Evolutionary conservation across 30 jellyfish, hydroid and myxozoan species (phyloP).

Genomic region (Sanderia malayensis): DNA sequence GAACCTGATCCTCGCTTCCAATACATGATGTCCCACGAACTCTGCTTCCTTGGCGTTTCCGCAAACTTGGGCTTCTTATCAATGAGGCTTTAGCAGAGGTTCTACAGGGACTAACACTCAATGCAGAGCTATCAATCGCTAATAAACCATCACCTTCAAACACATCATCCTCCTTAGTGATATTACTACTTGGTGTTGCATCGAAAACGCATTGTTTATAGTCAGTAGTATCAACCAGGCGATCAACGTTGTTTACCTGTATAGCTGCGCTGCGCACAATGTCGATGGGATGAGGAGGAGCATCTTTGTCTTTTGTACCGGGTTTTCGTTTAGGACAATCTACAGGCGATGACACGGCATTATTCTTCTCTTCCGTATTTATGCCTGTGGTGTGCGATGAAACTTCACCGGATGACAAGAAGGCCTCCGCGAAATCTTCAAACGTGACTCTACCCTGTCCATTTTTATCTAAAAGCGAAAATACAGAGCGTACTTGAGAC

Average conservation of each 20-base stretch:
- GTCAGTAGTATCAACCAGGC: background rate
- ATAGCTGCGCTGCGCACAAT: background rate
- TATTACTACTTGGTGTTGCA: background rate
- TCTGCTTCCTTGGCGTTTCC: slow-evolving; percentile 11
- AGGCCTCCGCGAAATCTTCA: slow-evolving; percentile 62
- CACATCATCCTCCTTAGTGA: slow-evolving; percentile 26
- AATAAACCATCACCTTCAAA: slow-evolving; percentile 65
- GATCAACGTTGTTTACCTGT: background rate
- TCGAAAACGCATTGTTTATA: background rate
- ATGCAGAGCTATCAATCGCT: slow-evolving; percentile 15
- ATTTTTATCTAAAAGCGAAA: slow-evolving; percentile 55
- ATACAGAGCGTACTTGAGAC: slow-evolving; percentile 50
- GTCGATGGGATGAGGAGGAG: too few species aligned
- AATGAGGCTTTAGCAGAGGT: slow-evolving; percentile 22
- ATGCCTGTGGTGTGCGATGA: background rate
- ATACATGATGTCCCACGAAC: background rate
- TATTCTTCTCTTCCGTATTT: background rate
- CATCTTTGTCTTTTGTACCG: background rate
- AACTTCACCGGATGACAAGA: slow-evolving; percentile 16
- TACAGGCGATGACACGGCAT: background rate
- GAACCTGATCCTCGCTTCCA: slow-evolving; percentile 5
- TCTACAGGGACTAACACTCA: slow-evolving; percentile 23
- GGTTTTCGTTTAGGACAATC: background rate
- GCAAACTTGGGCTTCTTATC: slow-evolving; percentile 45
- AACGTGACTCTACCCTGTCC: slow-evolving; percentile 58